A percentile compares a stretch with the other conserved stretches of the same genome.
phyloP scores from a whole-genome alignment of 2,797 vertebrate genomes.

The Huso huso region DNA sequence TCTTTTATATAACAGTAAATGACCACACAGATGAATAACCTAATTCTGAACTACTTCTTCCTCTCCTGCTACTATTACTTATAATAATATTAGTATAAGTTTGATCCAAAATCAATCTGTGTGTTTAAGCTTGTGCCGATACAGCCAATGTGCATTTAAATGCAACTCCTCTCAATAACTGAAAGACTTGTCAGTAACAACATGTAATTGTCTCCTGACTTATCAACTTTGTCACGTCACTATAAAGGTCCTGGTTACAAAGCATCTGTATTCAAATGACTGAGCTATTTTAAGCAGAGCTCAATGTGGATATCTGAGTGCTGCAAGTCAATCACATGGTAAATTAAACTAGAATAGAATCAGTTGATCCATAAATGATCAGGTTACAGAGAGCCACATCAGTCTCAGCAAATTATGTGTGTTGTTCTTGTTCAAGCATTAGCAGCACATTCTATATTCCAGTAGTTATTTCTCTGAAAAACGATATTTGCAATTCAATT shows the following conservation, averaged over 20 bases:
- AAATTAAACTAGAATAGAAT: slow-evolving; percentile 80
- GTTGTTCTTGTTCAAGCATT: slow-evolving; percentile 47
- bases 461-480: slow-evolving; percentile 42
- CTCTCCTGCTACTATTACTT: no score
- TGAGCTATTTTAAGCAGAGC: slow-evolving; percentile 56
- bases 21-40: no score
- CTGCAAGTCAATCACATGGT: slow-evolving; percentile 75
- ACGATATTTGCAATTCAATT: slow-evolving; percentile 46
- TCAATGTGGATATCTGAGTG: slow-evolving; percentile 58
- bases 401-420: slow-evolving; percentile 55
- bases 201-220: slow-evolving; percentile 68
- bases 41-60: no score
- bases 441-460: slow-evolving; percentile 39
- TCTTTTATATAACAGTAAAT: no score
- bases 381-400: slow-evolving; percentile 60
- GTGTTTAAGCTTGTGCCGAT: slow-evolving; percentile 50
- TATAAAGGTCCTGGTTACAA: slow-evolving; percentile 49
- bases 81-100: no score
- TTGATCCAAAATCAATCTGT: neutral
- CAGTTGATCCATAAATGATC: slow-evolving; percentile 76
- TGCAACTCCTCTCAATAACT: slow-evolving; percentile 52
- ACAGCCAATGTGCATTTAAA: slow-evolving; percentile 69
- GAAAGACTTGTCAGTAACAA: slow-evolving; percentile 48
- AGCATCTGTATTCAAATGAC: slow-evolving; percentile 63
- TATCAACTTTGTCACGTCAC: slow-evolving; percentile 43